Percentiles rank a stretch among this genome's conserved stretches.
Conservation (phyloP, 2,797 vertebrate genomes). For the Sternarchorhynchus goeldii region DNA sequence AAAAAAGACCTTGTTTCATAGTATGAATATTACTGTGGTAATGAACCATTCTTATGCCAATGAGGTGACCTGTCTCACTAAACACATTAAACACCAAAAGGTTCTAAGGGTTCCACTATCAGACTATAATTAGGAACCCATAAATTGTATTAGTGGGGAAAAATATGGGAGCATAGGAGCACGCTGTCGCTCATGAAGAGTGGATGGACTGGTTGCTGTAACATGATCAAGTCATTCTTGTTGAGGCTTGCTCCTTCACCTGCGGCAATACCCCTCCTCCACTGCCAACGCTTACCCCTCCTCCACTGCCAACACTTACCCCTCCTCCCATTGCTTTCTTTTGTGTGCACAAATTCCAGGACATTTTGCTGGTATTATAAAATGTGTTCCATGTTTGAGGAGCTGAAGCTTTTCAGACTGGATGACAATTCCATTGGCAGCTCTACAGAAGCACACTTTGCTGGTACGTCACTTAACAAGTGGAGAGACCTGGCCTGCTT, state of each 20-base stretch:
- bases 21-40: no score
- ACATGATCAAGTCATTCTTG: constrained; percentile 50
- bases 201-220: constrained; percentile 54
- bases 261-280: constrained; percentile 5
- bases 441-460: background rate
- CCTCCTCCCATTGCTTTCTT: constrained; percentile 38
- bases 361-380: constrained; percentile 12
- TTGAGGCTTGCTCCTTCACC: constrained; percentile 56
- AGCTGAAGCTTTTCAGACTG: background rate
- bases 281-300: background rate
- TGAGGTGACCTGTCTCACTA: no score
- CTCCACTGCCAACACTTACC: background rate
- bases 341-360: constrained; percentile 65
- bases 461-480: background rate
- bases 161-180: constrained; percentile 1
- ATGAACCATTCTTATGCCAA: no score
- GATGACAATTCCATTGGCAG: background rate
- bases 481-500: background rate
- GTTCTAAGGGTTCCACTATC: no score
- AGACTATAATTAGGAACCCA: no score
- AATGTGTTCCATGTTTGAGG: background rate
- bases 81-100: no score
- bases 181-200: constrained; percentile 36
- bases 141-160: background rate
- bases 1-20: background rate